Percentiles rank a stretch among this genome's conserved stretches.
These are phyloP conservation scores for Setophaga petechia DNA, from an alignment of 2,113 vertebrate genomes.

Conservation along the genomic window DNA sequence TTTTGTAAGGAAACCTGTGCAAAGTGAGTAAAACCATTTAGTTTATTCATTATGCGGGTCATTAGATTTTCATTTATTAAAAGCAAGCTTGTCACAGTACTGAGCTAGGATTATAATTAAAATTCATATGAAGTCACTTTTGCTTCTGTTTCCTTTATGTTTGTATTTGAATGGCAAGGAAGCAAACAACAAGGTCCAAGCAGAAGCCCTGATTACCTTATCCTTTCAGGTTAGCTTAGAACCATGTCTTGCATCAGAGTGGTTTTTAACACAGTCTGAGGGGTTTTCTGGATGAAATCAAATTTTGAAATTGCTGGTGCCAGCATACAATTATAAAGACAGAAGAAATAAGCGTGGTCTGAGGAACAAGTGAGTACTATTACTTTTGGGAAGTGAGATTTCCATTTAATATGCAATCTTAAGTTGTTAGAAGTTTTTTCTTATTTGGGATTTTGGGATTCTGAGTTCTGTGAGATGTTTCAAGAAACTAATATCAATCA, in stretches of 20 bases:
- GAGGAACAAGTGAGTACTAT: neutral
- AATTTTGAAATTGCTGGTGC: neutral
- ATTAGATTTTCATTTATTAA: constrained; percentile 37
- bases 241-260: neutral
- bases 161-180: neutral
- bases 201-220: neutral
- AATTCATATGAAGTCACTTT: neutral
- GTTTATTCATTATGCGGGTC: constrained; percentile 7
- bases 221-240: neutral
- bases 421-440: neutral
- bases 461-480: neutral
- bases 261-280: neutral
- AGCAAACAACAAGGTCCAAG: neutral
- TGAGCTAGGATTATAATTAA: constrained; percentile 10
- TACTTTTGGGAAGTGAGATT: neutral
- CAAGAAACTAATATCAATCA: neutral
- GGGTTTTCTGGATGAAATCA: neutral
- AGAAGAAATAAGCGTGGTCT: neutral
- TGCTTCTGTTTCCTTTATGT: neutral
- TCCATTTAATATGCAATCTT: neutral
- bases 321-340: neutral
- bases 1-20: neutral
- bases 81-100: neutral
- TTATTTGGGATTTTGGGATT: neutral
- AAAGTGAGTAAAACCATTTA: neutral